Evolutionary conservation across 2,888 invertebrate genomes (phyloP), one percentile per base, ranked within the genome.

Genomic region (Melanophora roralis): DNA sequence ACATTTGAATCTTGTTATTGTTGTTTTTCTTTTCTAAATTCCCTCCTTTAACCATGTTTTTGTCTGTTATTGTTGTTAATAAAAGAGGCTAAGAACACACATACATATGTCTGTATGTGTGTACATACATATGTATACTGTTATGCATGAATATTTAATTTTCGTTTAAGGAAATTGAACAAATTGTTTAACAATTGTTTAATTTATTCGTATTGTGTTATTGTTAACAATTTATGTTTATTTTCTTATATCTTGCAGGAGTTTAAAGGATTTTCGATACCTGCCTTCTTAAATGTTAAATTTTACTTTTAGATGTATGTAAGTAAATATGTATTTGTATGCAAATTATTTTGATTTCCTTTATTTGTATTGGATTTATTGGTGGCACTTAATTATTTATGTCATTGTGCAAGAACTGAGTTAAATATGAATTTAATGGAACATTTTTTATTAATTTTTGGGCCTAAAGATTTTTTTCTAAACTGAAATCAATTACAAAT

Each of bases 131-230:
- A 51, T 23, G 16, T 59, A 8, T 57, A 5, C 21, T 43, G n/a
- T n/a, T n/a, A n/a, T n/a, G n/a, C n/a, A n/a, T n/a, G 55, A 36
- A 49, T 27, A 40, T 45, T 43, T 65, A 59, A 67, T 73, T 67
- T 80, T 43, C 51, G 32, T 57, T n/a, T 59, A 55, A 75, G 79
- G 76, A 80, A 80, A 76, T 80, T 80, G 72, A 68, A 80, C 80
- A 80, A 80, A 80, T 80, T 80, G 80, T 45, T 73, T 64, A 32
- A 76, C 76, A 76, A 80, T 76, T 80, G 76, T 59, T 72, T 45
- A 80, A 76, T 80, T 80, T 80, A 38, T 38, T 47, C 12, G 1
- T 40, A 19, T 23, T 16, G 43, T 43, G 9, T 32, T 49, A 64
- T 64, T 45, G 68, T 47, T 71, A 69, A 59, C 68, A 73, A 51